These are phyloP conservation scores for Cephus rjabovi DNA, from an alignment of 2,888 invertebrate genomes.

Conservation along the genomic window DNA sequence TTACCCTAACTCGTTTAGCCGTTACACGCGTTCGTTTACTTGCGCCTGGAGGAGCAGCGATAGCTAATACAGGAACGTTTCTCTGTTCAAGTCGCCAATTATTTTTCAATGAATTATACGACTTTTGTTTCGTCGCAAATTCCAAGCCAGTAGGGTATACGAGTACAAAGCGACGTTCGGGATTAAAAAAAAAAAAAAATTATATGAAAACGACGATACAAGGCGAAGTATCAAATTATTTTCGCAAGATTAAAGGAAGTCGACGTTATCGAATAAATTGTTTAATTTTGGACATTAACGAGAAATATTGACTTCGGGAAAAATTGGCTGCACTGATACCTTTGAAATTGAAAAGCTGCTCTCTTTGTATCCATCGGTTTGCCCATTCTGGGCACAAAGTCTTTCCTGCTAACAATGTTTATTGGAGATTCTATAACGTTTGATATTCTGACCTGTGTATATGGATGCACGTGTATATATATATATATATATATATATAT, in stretches of 20 bases:
- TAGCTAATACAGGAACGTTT: neutral
- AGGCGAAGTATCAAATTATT: neutral
- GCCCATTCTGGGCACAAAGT: neutral
- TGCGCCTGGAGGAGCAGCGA: neutral
- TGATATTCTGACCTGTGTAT: neutral
- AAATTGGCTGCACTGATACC: neutral
- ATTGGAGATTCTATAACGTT: neutral
- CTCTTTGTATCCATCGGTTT: neutral
- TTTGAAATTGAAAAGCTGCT: neutral
- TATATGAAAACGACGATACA: neutral
- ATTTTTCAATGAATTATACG: neutral
- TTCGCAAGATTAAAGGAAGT: neutral
- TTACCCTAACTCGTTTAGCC: neutral
- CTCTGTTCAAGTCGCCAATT: neutral
- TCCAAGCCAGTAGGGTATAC: neutral
- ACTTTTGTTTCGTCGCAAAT: neutral
- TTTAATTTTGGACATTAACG: neutral
- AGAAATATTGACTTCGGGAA: neutral
- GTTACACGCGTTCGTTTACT: neutral
- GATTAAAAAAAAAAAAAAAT: neutral
- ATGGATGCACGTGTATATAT: neutral
- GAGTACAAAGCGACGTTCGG: neutral
- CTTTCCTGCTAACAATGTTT: neutral
- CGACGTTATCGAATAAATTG: neutral
- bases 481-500: neutral